Conservation (phyloP, 2,113 vertebrate species). For the Aptenodytes forsteri region DNA sequence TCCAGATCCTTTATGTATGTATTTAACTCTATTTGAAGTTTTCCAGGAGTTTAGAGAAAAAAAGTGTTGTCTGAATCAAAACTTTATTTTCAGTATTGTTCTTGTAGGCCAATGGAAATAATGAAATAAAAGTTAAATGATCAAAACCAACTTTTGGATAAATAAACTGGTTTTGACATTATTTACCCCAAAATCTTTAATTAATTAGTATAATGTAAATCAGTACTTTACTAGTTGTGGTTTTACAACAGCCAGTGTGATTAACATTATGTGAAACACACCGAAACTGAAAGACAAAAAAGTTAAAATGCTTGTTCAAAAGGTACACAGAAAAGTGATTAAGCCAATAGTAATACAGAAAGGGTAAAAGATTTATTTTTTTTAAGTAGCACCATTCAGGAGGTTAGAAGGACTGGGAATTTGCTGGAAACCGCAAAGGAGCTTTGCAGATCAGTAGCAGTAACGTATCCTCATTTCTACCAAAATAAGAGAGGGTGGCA, state of each 20-base stretch:
- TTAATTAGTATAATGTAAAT: background rate
- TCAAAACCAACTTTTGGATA: background rate
- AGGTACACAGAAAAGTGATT: background rate
- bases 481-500: background rate
- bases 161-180: background rate
- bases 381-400: background rate
- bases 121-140: background rate
- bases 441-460: background rate
- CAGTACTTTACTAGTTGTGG: background rate
- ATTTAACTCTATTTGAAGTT: background rate
- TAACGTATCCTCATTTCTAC: background rate
- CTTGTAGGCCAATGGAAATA: background rate
- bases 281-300: background rate
- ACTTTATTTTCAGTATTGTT: background rate
- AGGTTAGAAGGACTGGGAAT: background rate
- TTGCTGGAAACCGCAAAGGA: background rate
- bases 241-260: background rate
- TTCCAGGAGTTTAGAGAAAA: background rate
- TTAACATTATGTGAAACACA: background rate
- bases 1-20: background rate
- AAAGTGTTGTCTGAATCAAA: background rate
- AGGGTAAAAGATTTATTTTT: background rate
- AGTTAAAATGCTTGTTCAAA: background rate
- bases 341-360: background rate
- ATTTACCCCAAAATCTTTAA: background rate